Evolutionary conservation across 2,888 invertebrate species (phyloP), one percentile per base, ranked within the genome.

Genomic region (Leptura quadrifasciata): DNA sequence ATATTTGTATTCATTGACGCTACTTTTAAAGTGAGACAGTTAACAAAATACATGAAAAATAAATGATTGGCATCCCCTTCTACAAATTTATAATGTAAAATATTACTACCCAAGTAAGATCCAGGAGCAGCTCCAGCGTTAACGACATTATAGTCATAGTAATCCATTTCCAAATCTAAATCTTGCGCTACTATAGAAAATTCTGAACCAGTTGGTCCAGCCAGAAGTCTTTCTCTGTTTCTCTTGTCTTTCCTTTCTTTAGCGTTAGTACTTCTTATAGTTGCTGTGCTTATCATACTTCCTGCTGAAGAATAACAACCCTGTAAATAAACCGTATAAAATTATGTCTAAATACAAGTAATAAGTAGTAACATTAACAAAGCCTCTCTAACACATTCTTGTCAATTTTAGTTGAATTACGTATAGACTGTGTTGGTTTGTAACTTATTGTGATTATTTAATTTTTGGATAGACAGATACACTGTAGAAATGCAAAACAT

Each of bases 111-210:
- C 74, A 96, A 89, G 85, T 96, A 96, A 0, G 96, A 96, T 20
- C 96, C 96, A 1, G 96, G 96, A 15, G 94, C 95, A 9, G 95
- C 95, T 76, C 94, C 95, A 0, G 93, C 93, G 86, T 96, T 96
- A 67, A 94, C 94, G 8, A 96, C 96, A 90, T 96, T 96, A 84
- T 96, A 96, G 86, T 96, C 96, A 86, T 96, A 96, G 85, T 96
- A 96, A 87, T 96, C 96, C 80, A 96, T 91, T 88, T 96, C 96
- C 85, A 96, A 91, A 85, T 96, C 96, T 61, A 91, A 91, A 65
- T 95, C 95, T 61, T 93, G 94, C 4, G 93, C 94, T 0, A 91
- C 91, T 27, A 96, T 90, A 68, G 96, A 96, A 83, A 95, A 94
- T 85, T 96, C 96, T 0, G 96, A 96, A 0, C 93, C 93, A 3